Percentiles rank a stretch among this genome's conserved stretches.
phyloP scores from a whole-genome alignment of 2,888 invertebrate species.

The Sminthurides aquaticus region DNA sequence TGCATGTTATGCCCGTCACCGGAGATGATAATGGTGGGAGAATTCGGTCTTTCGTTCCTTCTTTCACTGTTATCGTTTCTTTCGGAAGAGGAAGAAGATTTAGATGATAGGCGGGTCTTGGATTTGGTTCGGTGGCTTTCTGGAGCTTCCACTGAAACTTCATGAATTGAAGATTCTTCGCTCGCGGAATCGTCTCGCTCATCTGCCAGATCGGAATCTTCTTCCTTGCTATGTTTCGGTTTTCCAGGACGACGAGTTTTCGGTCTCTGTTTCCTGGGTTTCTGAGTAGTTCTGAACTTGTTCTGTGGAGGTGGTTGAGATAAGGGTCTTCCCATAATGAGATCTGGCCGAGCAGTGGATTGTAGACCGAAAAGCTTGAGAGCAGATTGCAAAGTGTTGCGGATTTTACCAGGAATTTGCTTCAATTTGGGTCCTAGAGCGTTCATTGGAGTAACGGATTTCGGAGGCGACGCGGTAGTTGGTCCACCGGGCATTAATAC shows the following conservation, averaged over 20 bases:
- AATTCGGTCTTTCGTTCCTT: neutral
- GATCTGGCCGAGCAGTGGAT: conserved; percentile 34
- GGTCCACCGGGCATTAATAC: conserved; percentile 10
- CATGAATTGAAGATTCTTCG: conserved; percentile 19
- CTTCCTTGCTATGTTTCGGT: neutral
- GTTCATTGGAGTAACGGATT: conserved; percentile 15
- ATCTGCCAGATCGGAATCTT: neutral
- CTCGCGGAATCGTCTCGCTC: conserved; percentile 20
- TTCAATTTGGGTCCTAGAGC: conserved; percentile 1
- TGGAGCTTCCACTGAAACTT: conserved; percentile 17
- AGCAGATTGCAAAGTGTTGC: conserved; percentile 37
- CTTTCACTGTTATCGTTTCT: neutral
- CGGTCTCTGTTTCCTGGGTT: neutral
- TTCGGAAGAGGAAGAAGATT: neutral
- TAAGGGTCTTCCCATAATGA: conserved; percentile 20
- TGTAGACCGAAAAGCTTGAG: conserved; percentile 38
- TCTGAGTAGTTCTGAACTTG: neutral
- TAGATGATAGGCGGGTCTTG: neutral
- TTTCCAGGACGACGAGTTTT: neutral
- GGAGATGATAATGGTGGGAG: conserved; percentile 14
- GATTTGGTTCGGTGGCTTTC: neutral
- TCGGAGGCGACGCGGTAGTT: conserved; percentile 5
- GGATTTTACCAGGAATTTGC: conserved; percentile 3
- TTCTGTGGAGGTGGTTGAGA: conserved; percentile 7
- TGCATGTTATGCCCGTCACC: conserved; percentile 19